phyloP scores from a whole-genome alignment of 2,888 invertebrate species.

The Cybosia mesomella region DNA sequence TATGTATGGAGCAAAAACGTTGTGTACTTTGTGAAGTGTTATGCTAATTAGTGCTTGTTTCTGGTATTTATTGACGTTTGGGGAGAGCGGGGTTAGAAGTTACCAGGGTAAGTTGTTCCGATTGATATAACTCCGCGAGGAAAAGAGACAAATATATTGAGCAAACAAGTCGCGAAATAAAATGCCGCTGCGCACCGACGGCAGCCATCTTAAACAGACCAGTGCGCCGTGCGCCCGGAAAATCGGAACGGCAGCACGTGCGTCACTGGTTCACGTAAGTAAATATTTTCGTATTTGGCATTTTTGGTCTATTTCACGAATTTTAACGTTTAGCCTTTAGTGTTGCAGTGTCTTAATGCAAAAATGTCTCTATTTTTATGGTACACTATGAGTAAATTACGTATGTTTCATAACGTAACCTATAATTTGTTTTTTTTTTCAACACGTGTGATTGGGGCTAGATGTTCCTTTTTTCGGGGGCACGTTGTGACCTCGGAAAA shows the following conservation, averaged over 20 bases:
- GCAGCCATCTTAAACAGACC: background rate
- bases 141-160: background rate
- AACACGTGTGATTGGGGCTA: background rate
- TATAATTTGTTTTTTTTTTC: too few species aligned
- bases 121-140: slow-evolving; percentile 7
- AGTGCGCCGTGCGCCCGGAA: background rate
- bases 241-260: background rate
- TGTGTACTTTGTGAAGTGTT: too few species aligned
- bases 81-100: slow-evolving; percentile 9
- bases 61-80: too few species aligned
- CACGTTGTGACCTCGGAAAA: background rate
- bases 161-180: slow-evolving; percentile 3
- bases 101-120: slow-evolving; percentile 10
- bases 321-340: too few species aligned
- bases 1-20: too few species aligned
- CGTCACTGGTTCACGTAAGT: slow-evolving; percentile 2
- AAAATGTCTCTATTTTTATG: background rate
- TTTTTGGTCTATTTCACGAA: slow-evolving; percentile 10
- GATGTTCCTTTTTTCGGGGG: background rate
- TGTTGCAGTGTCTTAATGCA: too few species aligned
- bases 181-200: background rate
- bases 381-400: background rate
- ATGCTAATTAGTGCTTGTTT: too few species aligned
- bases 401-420: too few species aligned
- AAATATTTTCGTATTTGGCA: slow-evolving; percentile 1